These are phyloP conservation scores for Agrochola macilenta DNA, from an alignment of 2,888 invertebrate genomes.

Conservation along the genomic window DNA sequence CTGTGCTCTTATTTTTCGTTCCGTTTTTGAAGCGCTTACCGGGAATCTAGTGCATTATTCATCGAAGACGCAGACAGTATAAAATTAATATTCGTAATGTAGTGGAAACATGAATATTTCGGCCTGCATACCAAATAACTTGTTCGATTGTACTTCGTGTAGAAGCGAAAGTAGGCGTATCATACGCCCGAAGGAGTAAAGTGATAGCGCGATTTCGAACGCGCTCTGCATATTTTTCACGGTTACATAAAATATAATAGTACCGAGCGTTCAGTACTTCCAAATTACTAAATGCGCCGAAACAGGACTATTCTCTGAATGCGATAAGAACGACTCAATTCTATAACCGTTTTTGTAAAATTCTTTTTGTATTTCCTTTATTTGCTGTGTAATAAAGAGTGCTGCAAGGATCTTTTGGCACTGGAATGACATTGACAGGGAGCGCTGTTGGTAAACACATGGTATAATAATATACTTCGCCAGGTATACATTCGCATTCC, in stretches of 20 bases:
- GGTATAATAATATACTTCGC: too few species aligned
- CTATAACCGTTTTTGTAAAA: not conserved
- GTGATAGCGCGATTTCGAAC: not conserved
- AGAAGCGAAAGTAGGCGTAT: slow-evolving; percentile 5
- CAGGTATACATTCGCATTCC: too few species aligned
- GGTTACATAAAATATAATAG: not conserved
- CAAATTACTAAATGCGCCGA: not conserved
- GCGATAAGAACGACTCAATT: not conserved
- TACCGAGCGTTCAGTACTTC: too few species aligned
- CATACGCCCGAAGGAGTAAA: not conserved
- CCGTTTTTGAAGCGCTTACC: too few species aligned
- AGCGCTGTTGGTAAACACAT: not conserved
- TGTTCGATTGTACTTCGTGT: slow-evolving; percentile 20
- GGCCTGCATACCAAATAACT: not conserved
- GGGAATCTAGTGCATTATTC: too few species aligned
- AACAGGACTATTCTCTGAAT: not conserved
- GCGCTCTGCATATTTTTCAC: not conserved
- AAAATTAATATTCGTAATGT: not conserved
- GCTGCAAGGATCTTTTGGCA: not conserved
- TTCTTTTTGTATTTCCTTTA: not conserved
- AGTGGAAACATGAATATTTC: not conserved
- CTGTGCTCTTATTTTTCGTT: too few species aligned
- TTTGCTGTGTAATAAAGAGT: too few species aligned
- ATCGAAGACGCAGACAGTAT: too few species aligned
- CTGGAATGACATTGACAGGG: not conserved